Conservation (phyloP, 2,888 invertebrate species). For the Ormyrus labotus region DNA sequence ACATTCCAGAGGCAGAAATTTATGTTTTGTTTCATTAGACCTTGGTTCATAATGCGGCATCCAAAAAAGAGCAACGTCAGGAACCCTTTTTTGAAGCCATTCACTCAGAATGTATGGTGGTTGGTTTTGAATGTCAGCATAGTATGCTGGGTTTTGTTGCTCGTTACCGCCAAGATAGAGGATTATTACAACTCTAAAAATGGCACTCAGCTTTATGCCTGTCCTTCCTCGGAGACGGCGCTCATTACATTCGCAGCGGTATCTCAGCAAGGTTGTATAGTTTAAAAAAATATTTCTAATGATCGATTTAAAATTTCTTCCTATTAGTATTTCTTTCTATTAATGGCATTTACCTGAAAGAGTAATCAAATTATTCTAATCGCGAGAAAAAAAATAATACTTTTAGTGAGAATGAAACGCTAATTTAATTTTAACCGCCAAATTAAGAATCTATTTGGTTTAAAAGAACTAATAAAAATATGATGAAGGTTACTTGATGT, state of each 20-base stretch:
- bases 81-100: conserved; percentile 81
- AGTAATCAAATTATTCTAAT: no score
- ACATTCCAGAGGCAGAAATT: not conserved
- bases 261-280: conserved; percentile 75
- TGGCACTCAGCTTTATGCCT: conserved; percentile 55
- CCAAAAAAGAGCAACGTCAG: conserved; percentile 80
- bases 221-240: conserved; percentile 64
- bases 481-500: not conserved
- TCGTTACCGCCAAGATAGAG: conserved; percentile 60
- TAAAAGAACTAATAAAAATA: no score
- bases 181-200: conserved; percentile 53
- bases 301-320: not conserved
- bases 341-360: no score
- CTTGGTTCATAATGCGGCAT: conserved; percentile 83
- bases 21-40: conserved; percentile 72
- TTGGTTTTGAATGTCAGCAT: conserved; percentile 73
- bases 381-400: no score
- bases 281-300: not conserved
- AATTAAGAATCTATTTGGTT: no score
- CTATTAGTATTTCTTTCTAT: no score
- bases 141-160: conserved; percentile 62
- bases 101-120: conserved; percentile 79
- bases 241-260: conserved; percentile 75
- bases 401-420: no score
- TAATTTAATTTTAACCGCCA: no score